phyloP scores from a whole-genome alignment of 2,888 invertebrate genomes.

The Beris chalybata region DNA sequence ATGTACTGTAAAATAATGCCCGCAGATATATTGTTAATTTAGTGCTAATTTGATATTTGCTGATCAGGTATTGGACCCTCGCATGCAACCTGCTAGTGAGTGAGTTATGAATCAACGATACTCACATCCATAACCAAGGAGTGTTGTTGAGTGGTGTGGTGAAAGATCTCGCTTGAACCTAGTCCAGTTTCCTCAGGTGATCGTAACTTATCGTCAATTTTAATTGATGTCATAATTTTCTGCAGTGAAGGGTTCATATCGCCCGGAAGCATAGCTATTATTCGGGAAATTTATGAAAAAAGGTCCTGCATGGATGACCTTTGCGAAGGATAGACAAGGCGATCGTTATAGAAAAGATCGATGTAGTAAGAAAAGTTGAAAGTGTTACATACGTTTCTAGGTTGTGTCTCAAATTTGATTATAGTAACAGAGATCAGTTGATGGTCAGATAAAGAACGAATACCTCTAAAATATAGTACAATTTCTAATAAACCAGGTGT shows the following conservation, averaged over 20 bases:
- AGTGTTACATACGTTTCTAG: too few species aligned
- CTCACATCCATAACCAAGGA: constrained; percentile 6
- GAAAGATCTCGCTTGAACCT: constrained; percentile 7
- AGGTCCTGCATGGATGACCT: not conserved
- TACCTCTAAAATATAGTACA: too few species aligned
- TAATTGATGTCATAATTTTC: constrained; percentile 33
- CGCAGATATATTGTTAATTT: constrained; percentile 28
- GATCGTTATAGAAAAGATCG: too few species aligned
- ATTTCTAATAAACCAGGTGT: too few species aligned
- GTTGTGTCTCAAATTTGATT: too few species aligned
- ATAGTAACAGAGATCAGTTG: too few species aligned
- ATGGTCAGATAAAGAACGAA: too few species aligned
- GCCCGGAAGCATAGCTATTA: constrained; percentile 12
- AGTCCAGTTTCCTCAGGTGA: constrained; percentile 22
- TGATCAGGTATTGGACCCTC: constrained; percentile 4
- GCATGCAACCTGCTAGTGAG: constrained; percentile 29
- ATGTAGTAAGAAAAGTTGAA: too few species aligned
- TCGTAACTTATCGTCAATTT: constrained; percentile 28
- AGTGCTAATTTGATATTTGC: constrained; percentile 34
- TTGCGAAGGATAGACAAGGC: too few species aligned
- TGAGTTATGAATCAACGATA: constrained; percentile 21
- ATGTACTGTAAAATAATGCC: constrained; percentile 20
- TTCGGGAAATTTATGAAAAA: constrained; percentile 14
- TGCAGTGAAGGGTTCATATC: constrained; percentile 9
- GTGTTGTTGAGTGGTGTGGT: not conserved